These are phyloP conservation scores for Archivesica marissinica DNA, from an alignment of 1,140 invertebrate species.

Conservation along the genomic window DNA sequence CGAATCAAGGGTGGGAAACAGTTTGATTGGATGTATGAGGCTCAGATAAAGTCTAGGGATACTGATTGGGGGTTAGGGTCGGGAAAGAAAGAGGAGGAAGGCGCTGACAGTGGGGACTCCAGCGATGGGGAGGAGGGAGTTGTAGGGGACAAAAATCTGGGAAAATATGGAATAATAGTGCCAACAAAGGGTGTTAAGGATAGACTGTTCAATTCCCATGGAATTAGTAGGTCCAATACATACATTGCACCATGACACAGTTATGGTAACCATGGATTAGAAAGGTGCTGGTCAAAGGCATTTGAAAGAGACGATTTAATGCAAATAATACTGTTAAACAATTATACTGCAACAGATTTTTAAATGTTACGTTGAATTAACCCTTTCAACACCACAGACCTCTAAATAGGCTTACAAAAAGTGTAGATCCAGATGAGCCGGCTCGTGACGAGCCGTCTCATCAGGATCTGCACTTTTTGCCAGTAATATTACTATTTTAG, in stretches of 20 bases:
- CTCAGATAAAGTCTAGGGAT: constrained; percentile 24
- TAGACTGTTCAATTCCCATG: background rate
- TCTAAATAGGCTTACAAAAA: too few relatives aligned
- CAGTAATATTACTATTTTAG: too few relatives aligned
- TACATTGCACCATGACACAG: constrained; percentile 22
- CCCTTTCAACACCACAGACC: too few relatives aligned
- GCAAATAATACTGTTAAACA: too few relatives aligned
- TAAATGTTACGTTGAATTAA: too few relatives aligned
- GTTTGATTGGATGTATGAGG: constrained; percentile 55
- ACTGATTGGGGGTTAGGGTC: constrained; percentile 27
- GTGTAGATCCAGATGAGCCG: too few relatives aligned
- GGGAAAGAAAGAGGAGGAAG: background rate
- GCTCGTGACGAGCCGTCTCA: too few relatives aligned
- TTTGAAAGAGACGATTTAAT: too few relatives aligned
- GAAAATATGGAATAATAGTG: constrained; percentile 48
- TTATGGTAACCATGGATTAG: too few relatives aligned
- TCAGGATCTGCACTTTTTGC: too few relatives aligned
- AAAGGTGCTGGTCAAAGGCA: too few relatives aligned
- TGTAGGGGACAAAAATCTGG: constrained; percentile 11
- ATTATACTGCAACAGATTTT: too few relatives aligned
- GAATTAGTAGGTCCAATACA: constrained; percentile 29
- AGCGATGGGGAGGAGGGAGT: constrained; percentile 13
- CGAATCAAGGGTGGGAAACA: constrained; percentile 54
- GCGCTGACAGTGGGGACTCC: background rate
- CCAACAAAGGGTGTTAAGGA: constrained; percentile 2